Base-by-base conservation (phyloP, 2,888 invertebrate species). In the Drosophila kanekoi region DNA sequence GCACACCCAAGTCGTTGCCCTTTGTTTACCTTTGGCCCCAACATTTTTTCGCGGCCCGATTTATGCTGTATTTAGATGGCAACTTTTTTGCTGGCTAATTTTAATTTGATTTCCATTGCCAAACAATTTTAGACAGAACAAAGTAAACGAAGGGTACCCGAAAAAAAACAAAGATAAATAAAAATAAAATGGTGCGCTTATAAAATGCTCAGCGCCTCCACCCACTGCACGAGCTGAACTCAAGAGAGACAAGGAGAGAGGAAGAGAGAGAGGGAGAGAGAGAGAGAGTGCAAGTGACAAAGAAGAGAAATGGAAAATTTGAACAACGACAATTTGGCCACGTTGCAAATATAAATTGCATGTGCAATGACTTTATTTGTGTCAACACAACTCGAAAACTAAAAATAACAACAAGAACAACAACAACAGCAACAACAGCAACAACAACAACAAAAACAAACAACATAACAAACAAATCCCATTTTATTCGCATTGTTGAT, bases 31-130 rank as follows among this genome's bases (percentile, higher is more conserved):
- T 64, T 54, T 32, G 41, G n/a, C 20, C 16, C 20, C 33, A 13
- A 16, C 35, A 54, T 32, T 45, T 56, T 53, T 38, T 47, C 44
- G n/a, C 40, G 1, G 4, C 40, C 23, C 37, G n/a, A 58, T 67
- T 75, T 58, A 62, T 72, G 38, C 68, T 61, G 72, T 61, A 70
- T 70, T 68, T 71, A 71, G 62, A 71, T 65, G 71, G 56, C 61
- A 68, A 37, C 18, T 47, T 57, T 67, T 74, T 54, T 71, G 44
- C 32, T 37, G 11, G 58, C 23, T 69, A 71, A 81, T 77, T 79
- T 74, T 67, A 65, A 84, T 80, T 70, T 77, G 58, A 76, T 68
- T 72, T 68, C n/a, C 67, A 60, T 67, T 75, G 45, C 14, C 40
- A 47, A 38, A 45, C 28, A 45, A 14, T 18, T 38, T 20, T 40